Percentiles rank a stretch among this genome's conserved stretches.
Conservation (phyloP, 2,113 vertebrate genomes). For the Phoenicopterus ruber region DNA sequence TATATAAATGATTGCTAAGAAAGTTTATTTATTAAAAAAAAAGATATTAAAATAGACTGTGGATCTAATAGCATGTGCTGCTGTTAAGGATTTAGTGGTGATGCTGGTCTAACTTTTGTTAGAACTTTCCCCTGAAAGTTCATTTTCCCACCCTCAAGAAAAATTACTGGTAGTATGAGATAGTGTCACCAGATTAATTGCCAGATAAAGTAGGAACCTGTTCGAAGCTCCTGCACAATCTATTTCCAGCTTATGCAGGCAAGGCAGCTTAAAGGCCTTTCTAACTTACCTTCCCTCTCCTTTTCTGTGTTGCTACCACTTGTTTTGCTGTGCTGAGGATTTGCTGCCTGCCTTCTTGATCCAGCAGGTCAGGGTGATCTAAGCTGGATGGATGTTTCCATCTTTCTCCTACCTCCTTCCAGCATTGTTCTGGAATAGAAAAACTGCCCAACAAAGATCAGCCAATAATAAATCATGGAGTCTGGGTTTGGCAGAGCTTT, state of each 20-base stretch:
- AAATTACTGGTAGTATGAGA: background rate
- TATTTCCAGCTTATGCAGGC: background rate
- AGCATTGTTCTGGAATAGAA: background rate
- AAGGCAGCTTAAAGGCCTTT: background rate
- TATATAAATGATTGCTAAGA: background rate
- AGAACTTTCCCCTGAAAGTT: background rate
- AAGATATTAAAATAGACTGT: background rate
- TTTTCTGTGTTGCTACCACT: background rate
- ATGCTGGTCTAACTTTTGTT: background rate
- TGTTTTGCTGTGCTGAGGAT: background rate
- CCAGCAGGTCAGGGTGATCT: background rate
- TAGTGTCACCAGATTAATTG: background rate
- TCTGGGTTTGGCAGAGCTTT: background rate
- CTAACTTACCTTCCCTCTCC: background rate
- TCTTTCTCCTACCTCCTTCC: background rate
- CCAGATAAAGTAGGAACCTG: background rate
- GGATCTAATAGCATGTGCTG: background rate
- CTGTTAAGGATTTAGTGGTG: background rate
- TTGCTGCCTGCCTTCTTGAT: background rate
- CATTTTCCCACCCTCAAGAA: background rate
- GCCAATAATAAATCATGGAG: background rate
- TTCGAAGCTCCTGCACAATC: background rate
- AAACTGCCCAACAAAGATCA: background rate
- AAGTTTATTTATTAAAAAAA: background rate
- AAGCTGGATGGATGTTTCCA: background rate